Conservation (phyloP, 2,888 invertebrate species). For the Lochmaea crataegi region DNA sequence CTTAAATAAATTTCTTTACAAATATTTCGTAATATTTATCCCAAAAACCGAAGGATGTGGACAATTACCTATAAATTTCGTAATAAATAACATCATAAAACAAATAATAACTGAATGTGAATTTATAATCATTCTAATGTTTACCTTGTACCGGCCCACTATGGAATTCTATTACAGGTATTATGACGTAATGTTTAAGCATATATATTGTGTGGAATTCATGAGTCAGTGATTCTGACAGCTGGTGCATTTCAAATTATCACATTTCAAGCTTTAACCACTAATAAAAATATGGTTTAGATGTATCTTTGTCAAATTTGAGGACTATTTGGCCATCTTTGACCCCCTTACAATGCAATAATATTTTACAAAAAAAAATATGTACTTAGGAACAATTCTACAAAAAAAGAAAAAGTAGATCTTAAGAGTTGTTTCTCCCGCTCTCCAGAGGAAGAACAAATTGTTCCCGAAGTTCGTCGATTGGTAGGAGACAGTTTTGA, state of each 20-base stretch:
- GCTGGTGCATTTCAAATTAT: constrained; percentile 11
- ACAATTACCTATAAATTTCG: background rate
- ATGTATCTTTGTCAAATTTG: background rate
- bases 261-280: background rate
- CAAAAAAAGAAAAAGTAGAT: no score
- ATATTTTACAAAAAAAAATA: no score
- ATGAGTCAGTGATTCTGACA: constrained; percentile 12
- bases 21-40: no score
- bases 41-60: background rate
- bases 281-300: background rate
- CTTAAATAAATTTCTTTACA: no score
- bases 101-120: background rate
- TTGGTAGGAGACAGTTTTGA: no score
- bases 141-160: constrained; percentile 22
- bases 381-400: no score
- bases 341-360: no score
- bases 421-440: no score
- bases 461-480: no score
- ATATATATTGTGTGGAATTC: constrained; percentile 6
- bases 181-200: constrained; percentile 8
- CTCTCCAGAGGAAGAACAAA: no score
- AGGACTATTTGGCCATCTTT: no score
- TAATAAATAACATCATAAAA: background rate
- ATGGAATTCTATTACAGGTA: constrained; percentile 17
- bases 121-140: constrained; percentile 3